Percentiles rank a stretch among this genome's conserved stretches.
Evolutionary conservation across 1,140 invertebrate genomes (phyloP).

Genomic region (Anthonomus grandis): DNA sequence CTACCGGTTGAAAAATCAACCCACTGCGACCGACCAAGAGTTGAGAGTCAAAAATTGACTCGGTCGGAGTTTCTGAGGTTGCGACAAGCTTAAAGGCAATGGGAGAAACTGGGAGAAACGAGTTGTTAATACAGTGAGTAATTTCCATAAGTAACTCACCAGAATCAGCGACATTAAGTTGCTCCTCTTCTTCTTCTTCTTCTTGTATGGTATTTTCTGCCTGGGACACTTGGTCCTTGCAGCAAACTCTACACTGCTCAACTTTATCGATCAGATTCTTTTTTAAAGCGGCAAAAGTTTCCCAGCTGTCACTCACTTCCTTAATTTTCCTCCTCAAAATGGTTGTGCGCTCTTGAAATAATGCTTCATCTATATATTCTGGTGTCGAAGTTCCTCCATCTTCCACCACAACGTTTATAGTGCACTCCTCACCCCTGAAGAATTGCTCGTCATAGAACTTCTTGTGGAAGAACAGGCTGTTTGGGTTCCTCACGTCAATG

Average conservation of each 20-base stretch:
- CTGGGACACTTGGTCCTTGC: background rate
- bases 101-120: no score
- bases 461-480: slow-evolving; percentile 39
- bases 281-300: background rate
- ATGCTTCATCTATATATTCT: background rate
- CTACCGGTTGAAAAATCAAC: no score
- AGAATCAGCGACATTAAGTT: background rate
- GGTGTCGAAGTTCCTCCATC: background rate
- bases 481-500: slow-evolving; percentile 28
- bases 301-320: slow-evolving; percentile 10
- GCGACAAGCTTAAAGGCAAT: no score
- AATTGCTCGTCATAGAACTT: slow-evolving; percentile 29
- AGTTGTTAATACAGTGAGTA: no score
- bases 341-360: background rate
- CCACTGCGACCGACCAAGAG: no score
- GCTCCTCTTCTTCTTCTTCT: slow-evolving; percentile 7
- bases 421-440: slow-evolving; percentile 26
- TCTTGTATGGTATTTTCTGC: background rate
- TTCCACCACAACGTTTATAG: slow-evolving; percentile 26
- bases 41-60: no score
- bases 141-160: no score
- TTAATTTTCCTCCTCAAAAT: slow-evolving; percentile 9
- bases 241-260: slow-evolving; percentile 20
- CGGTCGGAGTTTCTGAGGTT: no score
- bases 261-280: slow-evolving; percentile 4